These are phyloP conservation scores for Sakesphorus luctuosus DNA, from an alignment of 2,113 vertebrate genomes.

Conservation along the genomic window DNA sequence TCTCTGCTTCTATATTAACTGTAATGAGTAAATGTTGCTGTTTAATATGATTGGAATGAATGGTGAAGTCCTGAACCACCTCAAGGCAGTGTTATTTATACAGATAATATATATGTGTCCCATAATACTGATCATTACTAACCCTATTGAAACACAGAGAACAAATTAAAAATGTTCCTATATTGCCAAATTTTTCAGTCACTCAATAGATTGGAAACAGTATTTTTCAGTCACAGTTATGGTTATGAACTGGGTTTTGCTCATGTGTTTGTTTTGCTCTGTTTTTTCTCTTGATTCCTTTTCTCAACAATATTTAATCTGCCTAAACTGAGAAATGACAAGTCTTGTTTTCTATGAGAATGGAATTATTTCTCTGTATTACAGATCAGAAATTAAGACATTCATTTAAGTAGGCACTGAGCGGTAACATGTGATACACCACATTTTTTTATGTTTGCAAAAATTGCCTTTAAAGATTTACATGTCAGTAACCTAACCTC, in stretches of 20 bases:
- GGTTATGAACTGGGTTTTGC: not conserved
- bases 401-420: not conserved
- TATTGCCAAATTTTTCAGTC: not conserved
- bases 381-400: not conserved
- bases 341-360: not conserved
- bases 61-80: not conserved
- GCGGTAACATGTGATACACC: not conserved
- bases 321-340: not conserved
- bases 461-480: not conserved
- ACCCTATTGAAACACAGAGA: not conserved
- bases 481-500: not conserved
- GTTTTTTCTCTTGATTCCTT: not conserved
- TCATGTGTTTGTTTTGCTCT: not conserved
- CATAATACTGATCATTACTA: not conserved
- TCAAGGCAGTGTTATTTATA: not conserved
- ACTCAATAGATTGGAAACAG: not conserved
- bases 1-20: not conserved
- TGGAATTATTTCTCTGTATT: not conserved
- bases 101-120: not conserved
- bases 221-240: not conserved
- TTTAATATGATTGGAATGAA: not conserved
- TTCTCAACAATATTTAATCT: not conserved
- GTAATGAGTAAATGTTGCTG: not conserved
- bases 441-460: not conserved
- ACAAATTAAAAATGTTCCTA: not conserved